Percentiles rank a stretch among this genome's conserved stretches.
phyloP scores from a whole-genome alignment of 2,888 invertebrate genomes.

The Mayetiola destructor region DNA sequence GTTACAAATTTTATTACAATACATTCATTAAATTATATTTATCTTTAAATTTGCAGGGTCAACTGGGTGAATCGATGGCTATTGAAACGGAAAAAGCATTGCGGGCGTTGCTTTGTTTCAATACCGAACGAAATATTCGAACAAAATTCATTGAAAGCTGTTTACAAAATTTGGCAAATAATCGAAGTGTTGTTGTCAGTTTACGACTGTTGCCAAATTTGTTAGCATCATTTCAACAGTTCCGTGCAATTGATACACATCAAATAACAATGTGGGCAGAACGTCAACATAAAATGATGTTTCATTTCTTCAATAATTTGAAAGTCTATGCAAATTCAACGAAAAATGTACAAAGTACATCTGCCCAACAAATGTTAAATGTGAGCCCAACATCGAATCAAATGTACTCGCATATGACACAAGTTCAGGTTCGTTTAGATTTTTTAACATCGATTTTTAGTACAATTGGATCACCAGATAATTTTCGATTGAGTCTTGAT shows the following conservation, averaged over 20 bases:
- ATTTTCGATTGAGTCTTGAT: conserved; percentile 68
- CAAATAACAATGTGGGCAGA: conserved; percentile 87
- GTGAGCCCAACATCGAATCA: conserved; percentile 24
- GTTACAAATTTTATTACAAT: conserved; percentile 16
- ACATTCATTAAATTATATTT: no score
- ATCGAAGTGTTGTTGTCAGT: conserved; percentile 82
- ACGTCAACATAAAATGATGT: conserved; percentile 83
- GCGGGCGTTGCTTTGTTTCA: conserved; percentile 77
- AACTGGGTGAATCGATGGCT: conserved; percentile 78
- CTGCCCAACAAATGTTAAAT: no score
- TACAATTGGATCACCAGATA: conserved; percentile 75
- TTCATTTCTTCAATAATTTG: conserved; percentile 77
- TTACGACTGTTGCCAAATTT: conserved; percentile 76
- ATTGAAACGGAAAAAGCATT: conserved; percentile 88
- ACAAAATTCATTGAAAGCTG: conserved; percentile 94
- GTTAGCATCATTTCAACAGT: conserved; percentile 80
- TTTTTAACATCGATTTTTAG: conserved; percentile 89
- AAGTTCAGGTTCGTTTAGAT: conserved; percentile 80
- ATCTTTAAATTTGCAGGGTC: conserved; percentile 43
- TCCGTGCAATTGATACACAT: conserved; percentile 74
- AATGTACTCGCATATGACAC: conserved; percentile 63
- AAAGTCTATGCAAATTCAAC: conserved; percentile 50
- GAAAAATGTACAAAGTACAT: conserved; percentile 25
- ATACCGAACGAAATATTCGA: conserved; percentile 74
- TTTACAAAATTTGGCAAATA: conserved; percentile 72